Percentiles rank a stretch among this genome's conserved stretches.
These are phyloP conservation scores for Xenus cinereus DNA, from an alignment of 2,113 vertebrate species.

Conservation along the genomic window DNA sequence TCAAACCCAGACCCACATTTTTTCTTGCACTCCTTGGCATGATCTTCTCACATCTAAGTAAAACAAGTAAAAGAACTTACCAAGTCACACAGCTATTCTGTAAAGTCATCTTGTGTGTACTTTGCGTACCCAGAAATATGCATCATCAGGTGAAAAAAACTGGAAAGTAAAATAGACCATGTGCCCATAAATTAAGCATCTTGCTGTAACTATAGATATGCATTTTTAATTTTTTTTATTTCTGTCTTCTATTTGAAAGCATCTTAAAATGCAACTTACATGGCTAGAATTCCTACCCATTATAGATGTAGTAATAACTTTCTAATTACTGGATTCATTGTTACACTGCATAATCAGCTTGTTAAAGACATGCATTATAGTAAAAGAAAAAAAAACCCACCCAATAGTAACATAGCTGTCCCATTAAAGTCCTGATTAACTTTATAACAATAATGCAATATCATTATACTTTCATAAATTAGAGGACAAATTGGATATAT, in stretches of 20 bases:
- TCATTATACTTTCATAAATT: constrained; percentile 72
- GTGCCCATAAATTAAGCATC: not conserved
- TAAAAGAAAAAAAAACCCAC: constrained; percentile 41
- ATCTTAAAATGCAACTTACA: constrained; percentile 36
- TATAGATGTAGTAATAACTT: constrained; percentile 67
- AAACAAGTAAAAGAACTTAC: not conserved
- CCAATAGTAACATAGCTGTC: constrained; percentile 60
- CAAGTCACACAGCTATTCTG: not conserved
- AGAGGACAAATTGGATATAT: constrained; percentile 66
- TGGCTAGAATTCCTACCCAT: constrained; percentile 39
- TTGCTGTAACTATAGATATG: not conserved
- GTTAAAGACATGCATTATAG: constrained; percentile 63
- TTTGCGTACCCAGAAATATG: not conserved
- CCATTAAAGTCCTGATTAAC: constrained; percentile 77
- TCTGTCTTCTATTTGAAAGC: not conserved
- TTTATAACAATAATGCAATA: constrained; percentile 71
- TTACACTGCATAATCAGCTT: constrained; percentile 68
- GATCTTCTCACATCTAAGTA: not conserved
- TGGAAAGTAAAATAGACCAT: not conserved
- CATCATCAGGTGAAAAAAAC: not conserved
- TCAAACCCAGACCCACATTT: fast-evolving
- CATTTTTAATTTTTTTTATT: not conserved
- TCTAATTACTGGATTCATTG: constrained; percentile 73
- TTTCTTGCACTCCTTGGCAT: not conserved
- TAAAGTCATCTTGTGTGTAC: not conserved